These are phyloP conservation scores for Heliocidaris tuberculata DNA, from an alignment of 35 echinoderm and acorn worm species.

Conservation along the genomic window DNA sequence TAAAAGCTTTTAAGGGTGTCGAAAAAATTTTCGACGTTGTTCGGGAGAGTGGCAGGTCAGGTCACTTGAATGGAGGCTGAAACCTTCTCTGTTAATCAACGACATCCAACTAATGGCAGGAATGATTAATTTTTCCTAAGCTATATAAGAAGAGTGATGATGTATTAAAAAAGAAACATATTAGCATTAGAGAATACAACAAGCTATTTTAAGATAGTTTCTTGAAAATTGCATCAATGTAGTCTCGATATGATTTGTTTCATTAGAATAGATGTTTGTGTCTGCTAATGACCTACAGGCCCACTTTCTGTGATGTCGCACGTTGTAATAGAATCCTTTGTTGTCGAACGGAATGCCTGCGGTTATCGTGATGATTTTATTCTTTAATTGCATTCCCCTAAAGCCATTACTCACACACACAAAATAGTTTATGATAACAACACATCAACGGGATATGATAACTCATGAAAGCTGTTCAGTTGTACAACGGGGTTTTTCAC, in stretches of 20 bases:
- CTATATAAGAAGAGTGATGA: no score
- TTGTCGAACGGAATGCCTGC: background rate
- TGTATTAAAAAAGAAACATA: no score
- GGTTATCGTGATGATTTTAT: background rate
- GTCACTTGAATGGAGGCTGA: background rate
- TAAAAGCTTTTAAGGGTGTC: background rate
- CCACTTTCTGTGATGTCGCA: no score
- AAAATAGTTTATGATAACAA: background rate
- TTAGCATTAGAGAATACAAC: no score
- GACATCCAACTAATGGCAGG: background rate
- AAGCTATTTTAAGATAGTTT: no score
- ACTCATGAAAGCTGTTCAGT: background rate
- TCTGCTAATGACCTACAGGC: no score
- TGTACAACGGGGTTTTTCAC: background rate
- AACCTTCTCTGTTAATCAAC: background rate
- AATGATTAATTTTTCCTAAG: background rate
- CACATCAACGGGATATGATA: background rate
- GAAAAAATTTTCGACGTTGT: background rate
- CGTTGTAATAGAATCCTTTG: background rate
- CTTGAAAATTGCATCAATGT: no score
- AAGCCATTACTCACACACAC: background rate
- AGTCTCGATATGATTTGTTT: no score
- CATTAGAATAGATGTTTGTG: no score
- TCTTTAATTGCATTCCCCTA: background rate
- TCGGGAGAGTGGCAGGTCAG: no score